A percentile compares a stretch with the other conserved stretches of the same genome.
Conservation (phyloP, 2,797 vertebrate genomes). For the Siniperca scherzeri region DNA sequence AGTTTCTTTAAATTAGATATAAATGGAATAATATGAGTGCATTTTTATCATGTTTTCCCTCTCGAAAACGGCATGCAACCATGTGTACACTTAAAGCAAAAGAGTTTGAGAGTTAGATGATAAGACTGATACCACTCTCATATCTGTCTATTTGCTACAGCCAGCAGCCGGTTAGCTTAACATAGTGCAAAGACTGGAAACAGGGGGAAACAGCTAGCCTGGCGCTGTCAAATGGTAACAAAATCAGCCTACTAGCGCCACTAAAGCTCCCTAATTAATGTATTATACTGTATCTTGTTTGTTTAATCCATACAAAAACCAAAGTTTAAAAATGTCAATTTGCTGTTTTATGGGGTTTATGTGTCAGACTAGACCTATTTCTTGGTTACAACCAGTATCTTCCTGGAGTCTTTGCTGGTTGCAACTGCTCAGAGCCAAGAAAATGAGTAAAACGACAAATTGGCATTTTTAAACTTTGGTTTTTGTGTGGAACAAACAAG, state of each 20-base stretch:
- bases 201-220: neutral
- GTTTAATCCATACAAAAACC: neutral
- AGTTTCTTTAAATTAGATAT: slow-evolving; percentile 15
- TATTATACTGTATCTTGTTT: neutral
- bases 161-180: neutral
- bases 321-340: no score
- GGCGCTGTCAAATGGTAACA: neutral
- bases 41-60: neutral
- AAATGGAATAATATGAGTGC: neutral
- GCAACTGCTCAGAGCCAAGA: neutral
- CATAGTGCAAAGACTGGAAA: neutral
- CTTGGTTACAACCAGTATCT: neutral
- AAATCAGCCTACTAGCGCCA: neutral
- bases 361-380: neutral
- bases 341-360: no score
- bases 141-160: neutral
- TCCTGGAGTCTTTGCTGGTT: neutral
- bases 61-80: neutral
- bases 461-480: no score
- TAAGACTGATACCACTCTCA: neutral
- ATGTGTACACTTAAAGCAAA: neutral
- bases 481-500: no score
- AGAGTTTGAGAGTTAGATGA: neutral
- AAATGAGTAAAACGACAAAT: neutral
- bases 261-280: neutral